Percentiles rank a stretch among this genome's conserved stretches.
Evolutionary conservation across 2,113 vertebrate species (phyloP).

Genomic region (Ceuthmochares aereus): DNA sequence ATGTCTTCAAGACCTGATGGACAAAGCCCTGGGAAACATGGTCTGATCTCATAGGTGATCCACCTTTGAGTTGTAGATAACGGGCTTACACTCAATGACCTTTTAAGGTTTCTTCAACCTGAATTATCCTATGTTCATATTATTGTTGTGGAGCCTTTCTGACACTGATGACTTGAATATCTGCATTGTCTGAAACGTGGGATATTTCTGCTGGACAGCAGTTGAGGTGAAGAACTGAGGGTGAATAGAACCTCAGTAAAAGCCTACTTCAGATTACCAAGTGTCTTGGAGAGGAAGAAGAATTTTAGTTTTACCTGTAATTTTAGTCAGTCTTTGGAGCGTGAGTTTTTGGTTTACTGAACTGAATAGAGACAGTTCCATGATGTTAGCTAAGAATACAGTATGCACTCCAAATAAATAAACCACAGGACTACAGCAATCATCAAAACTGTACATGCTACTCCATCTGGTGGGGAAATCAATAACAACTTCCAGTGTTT

Average conservation of each 20-base stretch:
- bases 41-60: not conserved
- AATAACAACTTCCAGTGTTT: constrained; percentile 38
- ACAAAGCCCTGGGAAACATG: not conserved
- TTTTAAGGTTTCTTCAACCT: not conserved
- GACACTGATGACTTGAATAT: not conserved
- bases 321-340: not conserved
- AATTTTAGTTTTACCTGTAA: not conserved
- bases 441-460: constrained; percentile 45
- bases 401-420: not conserved
- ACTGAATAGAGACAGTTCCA: not conserved
- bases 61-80: not conserved
- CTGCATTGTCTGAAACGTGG: not conserved
- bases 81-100: not conserved
- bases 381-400: not conserved
- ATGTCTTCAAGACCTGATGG: not conserved
- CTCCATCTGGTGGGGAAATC: constrained; percentile 69
- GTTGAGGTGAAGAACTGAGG: not conserved
- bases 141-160: not conserved
- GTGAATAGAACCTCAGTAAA: not conserved
- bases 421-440: not conserved
- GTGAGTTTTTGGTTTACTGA: not conserved
- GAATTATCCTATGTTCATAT: not conserved
- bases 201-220: not conserved
- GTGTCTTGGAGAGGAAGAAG: not conserved
- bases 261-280: not conserved